These are phyloP conservation scores for Pseudomyrmex concolor DNA, from an alignment of 1,140 invertebrate genomes.

Conservation along the genomic window DNA sequence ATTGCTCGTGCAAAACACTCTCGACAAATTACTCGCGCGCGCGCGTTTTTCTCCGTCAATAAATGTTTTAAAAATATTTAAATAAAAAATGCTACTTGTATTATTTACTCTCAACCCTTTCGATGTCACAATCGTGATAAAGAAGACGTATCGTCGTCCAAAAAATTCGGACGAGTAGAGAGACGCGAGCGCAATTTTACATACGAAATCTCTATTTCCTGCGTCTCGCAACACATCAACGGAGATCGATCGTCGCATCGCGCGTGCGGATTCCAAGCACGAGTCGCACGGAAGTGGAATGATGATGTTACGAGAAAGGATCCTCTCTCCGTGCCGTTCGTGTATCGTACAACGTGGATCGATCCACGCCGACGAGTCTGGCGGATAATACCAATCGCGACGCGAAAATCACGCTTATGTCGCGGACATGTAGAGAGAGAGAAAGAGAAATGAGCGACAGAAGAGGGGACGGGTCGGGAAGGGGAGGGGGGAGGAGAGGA, in stretches of 20 bases:
- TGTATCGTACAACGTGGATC: constrained; percentile 62
- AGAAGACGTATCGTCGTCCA: not conserved
- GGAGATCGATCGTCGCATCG: constrained; percentile 63
- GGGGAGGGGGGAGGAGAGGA: too few species aligned
- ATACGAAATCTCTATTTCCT: constrained; percentile 66
- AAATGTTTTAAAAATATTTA: not conserved
- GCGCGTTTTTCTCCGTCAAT: not conserved
- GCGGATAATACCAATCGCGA: constrained; percentile 78
- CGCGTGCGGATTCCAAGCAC: constrained; percentile 63
- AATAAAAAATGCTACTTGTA: not conserved
- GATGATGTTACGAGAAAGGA: constrained; percentile 69
- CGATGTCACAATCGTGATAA: not conserved
- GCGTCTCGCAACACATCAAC: constrained; percentile 32
- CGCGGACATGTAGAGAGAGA: constrained; percentile 40
- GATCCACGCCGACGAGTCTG: constrained; percentile 60
- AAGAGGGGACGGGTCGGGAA: constrained; percentile 22
- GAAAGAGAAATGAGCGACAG: constrained; percentile 21
- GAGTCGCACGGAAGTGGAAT: constrained; percentile 63
- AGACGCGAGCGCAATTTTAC: constrained; percentile 57
- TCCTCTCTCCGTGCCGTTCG: constrained; percentile 35
- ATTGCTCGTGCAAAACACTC: constrained; percentile 18
- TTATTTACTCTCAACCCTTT: not conserved
- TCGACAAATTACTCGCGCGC: constrained; percentile 32
- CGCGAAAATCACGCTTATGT: constrained; percentile 70
- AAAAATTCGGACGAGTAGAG: constrained; percentile 14